Conservation (phyloP, 1,140 invertebrate genomes). For the Meloidogyne chitwoodi region DNA sequence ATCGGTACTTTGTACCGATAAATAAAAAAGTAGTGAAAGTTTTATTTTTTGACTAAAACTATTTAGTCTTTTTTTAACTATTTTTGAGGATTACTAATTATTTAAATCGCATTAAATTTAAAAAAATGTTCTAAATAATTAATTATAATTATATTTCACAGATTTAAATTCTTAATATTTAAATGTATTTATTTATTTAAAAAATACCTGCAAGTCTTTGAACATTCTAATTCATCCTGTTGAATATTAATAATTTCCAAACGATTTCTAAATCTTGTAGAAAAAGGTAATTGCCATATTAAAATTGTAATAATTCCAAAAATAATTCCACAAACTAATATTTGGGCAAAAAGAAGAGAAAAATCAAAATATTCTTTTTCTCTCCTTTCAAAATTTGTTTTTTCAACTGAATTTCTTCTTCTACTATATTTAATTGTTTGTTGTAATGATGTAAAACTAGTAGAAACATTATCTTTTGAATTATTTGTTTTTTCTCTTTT, state of each 20-base stretch:
- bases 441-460: background rate
- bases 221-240: constrained; percentile 11
- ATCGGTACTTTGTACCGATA: too few species aligned
- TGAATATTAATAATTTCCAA: background rate
- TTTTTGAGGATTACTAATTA: too few species aligned
- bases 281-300: constrained; percentile 10
- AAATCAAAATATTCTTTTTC: background rate
- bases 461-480: background rate
- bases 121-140: too few species aligned
- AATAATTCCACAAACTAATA: background rate
- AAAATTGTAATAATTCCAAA: constrained; percentile 7
- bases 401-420: background rate
- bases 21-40: too few species aligned
- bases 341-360: constrained; percentile 6
- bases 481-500: background rate
- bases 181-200: too few species aligned
- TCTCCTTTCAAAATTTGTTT: constrained; percentile 17
- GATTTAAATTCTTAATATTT: too few species aligned
- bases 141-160: too few species aligned
- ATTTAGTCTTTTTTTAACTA: too few species aligned
- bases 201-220: constrained; percentile 4
- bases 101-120: too few species aligned
- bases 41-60: too few species aligned
- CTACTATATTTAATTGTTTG: background rate
- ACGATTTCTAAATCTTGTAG: background rate